Conservation (phyloP, 1,140 invertebrate genomes). For the Drosophila guanche region DNA sequence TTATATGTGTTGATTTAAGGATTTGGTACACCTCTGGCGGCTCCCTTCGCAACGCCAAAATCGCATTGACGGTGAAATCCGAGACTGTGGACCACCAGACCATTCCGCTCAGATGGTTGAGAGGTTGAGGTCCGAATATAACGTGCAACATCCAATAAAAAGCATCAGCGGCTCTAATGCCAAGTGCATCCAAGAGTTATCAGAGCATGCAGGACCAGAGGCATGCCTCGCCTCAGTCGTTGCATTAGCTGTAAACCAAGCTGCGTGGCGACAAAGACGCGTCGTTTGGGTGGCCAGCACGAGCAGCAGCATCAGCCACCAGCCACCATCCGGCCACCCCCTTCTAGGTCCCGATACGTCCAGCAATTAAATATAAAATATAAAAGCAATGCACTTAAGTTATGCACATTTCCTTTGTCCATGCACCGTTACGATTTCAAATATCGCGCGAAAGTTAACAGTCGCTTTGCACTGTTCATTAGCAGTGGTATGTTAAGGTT, state of each 20-base stretch:
- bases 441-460: constrained; percentile 65
- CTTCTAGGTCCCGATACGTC: constrained; percentile 15
- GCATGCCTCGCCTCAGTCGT: constrained; percentile 35
- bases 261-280: constrained; percentile 60
- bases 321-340: no score
- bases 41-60: background rate
- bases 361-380: constrained; percentile 63
- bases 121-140: constrained; percentile 61
- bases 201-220: constrained; percentile 38
- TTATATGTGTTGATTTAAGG: constrained; percentile 65
- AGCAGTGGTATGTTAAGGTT: constrained; percentile 11
- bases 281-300: constrained; percentile 47
- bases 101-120: constrained; percentile 1
- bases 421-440: constrained; percentile 72
- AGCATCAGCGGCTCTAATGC: constrained; percentile 34
- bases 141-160: constrained; percentile 71
- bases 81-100: constrained; percentile 22
- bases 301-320: constrained; percentile 1
- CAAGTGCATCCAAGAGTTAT: constrained; percentile 54
- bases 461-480: constrained; percentile 15
- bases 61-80: constrained; percentile 60
- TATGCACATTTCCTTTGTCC: constrained; percentile 79
- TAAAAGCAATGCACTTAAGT: constrained; percentile 68
- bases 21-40: constrained; percentile 38
- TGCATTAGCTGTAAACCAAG: constrained; percentile 60